Evolutionary conservation across 2,888 invertebrate species (phyloP).

Genomic region (Serrognathus titanus): DNA sequence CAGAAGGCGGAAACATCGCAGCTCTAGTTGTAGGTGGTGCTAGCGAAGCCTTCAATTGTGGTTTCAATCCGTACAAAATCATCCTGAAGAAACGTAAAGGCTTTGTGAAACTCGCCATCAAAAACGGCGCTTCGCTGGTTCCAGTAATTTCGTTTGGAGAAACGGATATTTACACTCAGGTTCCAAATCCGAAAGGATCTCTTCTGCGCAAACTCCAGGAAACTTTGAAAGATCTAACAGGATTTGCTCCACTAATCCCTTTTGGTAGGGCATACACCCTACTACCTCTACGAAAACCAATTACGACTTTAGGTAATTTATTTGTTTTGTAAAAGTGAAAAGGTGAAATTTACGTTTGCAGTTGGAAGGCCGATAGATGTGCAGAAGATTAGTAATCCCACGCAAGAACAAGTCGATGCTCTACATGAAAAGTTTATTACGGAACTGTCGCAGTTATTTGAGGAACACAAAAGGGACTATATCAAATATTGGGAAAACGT

Average conservation of each 20-base stretch:
- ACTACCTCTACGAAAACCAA: background rate
- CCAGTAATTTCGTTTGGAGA: slow-evolving; percentile 92
- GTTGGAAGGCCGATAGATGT: slow-evolving; percentile 86
- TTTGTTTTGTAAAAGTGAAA: background rate
- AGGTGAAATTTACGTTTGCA: slow-evolving; percentile 48
- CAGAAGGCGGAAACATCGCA: slow-evolving; percentile 58
- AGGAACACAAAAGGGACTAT: slow-evolving; percentile 79
- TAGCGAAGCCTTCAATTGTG: slow-evolving; percentile 78
- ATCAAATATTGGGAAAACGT: slow-evolving; percentile 58
- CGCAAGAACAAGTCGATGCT: slow-evolving; percentile 68
- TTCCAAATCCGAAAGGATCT: slow-evolving; percentile 70
- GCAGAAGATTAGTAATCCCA: slow-evolving; percentile 66
- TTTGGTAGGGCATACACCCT: slow-evolving; percentile 66
- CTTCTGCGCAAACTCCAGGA: slow-evolving; percentile 65
- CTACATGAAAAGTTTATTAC: slow-evolving; percentile 74
- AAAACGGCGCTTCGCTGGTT: slow-evolving; percentile 70
- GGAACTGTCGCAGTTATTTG: slow-evolving; percentile 70
- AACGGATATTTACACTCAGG: slow-evolving; percentile 77
- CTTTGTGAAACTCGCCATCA: slow-evolving; percentile 40
- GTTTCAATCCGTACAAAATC: slow-evolving; percentile 71
- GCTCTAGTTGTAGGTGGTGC: slow-evolving; percentile 86
- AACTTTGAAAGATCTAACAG: slow-evolving; percentile 61
- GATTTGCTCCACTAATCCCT: slow-evolving; percentile 72
- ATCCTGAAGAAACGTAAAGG: slow-evolving; percentile 72
- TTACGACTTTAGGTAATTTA: background rate